Conservation (phyloP, 2,113 vertebrate genomes). For the Dolichallabes microphthalmus region DNA sequence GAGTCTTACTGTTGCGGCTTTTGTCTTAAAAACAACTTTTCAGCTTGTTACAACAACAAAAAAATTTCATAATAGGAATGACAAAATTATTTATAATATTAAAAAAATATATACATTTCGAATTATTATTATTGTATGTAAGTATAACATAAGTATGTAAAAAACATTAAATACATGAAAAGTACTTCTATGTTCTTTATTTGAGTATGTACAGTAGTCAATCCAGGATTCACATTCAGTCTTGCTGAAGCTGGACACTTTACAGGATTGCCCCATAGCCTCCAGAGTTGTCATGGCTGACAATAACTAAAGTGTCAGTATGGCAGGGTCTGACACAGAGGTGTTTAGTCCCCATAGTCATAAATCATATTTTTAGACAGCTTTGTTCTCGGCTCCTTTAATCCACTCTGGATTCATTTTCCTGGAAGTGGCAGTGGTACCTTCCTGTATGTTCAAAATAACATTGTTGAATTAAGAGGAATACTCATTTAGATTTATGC, state of each 20-base stretch:
- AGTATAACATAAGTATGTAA: no score
- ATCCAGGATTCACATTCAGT: conserved; percentile 12
- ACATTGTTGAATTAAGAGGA: background rate
- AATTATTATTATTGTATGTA: background rate
- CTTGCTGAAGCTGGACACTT: conserved; percentile 11
- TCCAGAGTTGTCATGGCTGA: conserved; percentile 56
- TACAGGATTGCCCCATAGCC: conserved; percentile 50
- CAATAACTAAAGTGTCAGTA: conserved; percentile 64
- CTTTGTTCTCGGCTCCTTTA: conserved; percentile 71
- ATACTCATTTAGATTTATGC: background rate
- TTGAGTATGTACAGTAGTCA: background rate
- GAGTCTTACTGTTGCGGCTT: background rate
- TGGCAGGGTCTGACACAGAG: conserved; percentile 60
- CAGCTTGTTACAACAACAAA: no score
- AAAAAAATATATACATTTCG: no score
- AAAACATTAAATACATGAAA: background rate
- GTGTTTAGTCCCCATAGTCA: conserved; percentile 80
- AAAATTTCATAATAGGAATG: no score
- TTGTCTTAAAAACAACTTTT: no score
- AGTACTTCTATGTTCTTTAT: background rate
- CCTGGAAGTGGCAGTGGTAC: conserved; percentile 66
- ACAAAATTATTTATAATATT: no score
- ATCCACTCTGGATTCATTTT: conserved; percentile 67
- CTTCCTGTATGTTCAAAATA: conserved; percentile 46
- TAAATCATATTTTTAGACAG: conserved; percentile 88